Conservation (phyloP, 2,888 invertebrate species). For the Acanthosepion pharaonis region DNA sequence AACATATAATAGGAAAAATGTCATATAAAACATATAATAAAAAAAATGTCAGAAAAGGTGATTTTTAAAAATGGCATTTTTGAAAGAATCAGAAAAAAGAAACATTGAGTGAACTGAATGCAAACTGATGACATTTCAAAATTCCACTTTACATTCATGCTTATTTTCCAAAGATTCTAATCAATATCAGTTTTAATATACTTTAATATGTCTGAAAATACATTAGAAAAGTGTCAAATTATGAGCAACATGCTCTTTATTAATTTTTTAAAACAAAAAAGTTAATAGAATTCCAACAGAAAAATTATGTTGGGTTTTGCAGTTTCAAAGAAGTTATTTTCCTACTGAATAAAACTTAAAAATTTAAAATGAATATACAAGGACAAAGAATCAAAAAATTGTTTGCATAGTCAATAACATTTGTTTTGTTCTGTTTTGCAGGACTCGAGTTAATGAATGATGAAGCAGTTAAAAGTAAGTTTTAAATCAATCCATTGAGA, state of each 20-base stretch:
- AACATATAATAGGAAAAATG: too few relatives aligned
- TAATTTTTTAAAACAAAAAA: neutral
- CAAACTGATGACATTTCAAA: too few relatives aligned
- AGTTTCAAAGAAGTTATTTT: neutral
- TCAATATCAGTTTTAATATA: neutral
- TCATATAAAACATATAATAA: too few relatives aligned
- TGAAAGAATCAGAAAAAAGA: too few relatives aligned
- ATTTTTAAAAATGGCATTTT: too few relatives aligned
- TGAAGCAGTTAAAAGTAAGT: neutral
- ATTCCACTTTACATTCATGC: too few relatives aligned
- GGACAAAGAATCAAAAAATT: neutral
- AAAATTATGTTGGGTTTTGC: neutral
- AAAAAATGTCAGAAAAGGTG: too few relatives aligned
- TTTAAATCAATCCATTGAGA: neutral
- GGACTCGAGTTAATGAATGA: slow-evolving; percentile 2
- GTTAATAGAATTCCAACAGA: neutral
- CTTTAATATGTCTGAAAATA: neutral
- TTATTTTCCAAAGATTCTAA: neutral
- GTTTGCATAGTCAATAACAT: neutral
- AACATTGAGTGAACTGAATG: too few relatives aligned
- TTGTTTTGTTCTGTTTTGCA: neutral
- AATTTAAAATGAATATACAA: too few relatives aligned
- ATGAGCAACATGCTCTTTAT: neutral
- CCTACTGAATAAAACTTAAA: neutral
- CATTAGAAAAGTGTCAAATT: neutral